Evolutionary conservation across 2,888 invertebrate species (phyloP).

Genomic region (Dynastes maya): DNA sequence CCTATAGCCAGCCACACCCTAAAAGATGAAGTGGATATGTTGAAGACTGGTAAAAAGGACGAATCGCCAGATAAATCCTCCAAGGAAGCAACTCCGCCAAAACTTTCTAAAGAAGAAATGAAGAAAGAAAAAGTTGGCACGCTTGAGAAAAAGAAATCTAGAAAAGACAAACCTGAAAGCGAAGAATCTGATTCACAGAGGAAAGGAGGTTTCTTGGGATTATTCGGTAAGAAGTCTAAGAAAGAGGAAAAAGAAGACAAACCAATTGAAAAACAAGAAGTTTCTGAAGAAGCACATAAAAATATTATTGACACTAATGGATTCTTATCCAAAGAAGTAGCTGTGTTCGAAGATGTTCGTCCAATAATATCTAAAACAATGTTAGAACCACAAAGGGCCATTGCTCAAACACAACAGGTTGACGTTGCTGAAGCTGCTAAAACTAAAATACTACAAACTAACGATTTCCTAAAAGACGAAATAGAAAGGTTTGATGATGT

Average conservation of each 20-base stretch:
- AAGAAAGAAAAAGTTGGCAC: slow-evolving; percentile 18
- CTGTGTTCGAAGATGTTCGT: slow-evolving; percentile 54
- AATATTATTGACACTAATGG: slow-evolving; percentile 48
- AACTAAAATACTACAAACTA: slow-evolving; percentile 3
- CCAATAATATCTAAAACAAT: slow-evolving; percentile 13
- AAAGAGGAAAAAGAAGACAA: slow-evolving; percentile 50
- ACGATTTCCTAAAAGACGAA: slow-evolving; percentile 38
- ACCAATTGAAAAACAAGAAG: slow-evolving; percentile 24
- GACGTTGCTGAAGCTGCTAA: neutral
- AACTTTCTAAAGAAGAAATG: slow-evolving; percentile 13
- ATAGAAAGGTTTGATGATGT: slow-evolving; percentile 49
- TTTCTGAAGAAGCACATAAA: slow-evolving; percentile 35
- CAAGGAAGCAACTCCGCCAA: neutral
- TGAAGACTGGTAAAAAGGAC: slow-evolving; percentile 20
- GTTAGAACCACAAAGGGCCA: too few species aligned
- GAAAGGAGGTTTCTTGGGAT: slow-evolving; percentile 57
- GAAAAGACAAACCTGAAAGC: slow-evolving; percentile 42
- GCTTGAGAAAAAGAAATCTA: slow-evolving; percentile 34
- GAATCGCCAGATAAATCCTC: slow-evolving; percentile 28
- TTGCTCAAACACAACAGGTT: neutral
- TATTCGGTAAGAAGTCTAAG: slow-evolving; percentile 57
- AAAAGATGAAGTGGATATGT: neutral
- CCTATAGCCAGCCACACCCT: neutral
- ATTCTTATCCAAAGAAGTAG: slow-evolving; percentile 55
- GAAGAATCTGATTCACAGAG: slow-evolving; percentile 52